A percentile compares a stretch with the other conserved stretches of the same genome.
phyloP scores from a whole-genome alignment of 2,113 vertebrate species.

The Symphodus melops region DNA sequence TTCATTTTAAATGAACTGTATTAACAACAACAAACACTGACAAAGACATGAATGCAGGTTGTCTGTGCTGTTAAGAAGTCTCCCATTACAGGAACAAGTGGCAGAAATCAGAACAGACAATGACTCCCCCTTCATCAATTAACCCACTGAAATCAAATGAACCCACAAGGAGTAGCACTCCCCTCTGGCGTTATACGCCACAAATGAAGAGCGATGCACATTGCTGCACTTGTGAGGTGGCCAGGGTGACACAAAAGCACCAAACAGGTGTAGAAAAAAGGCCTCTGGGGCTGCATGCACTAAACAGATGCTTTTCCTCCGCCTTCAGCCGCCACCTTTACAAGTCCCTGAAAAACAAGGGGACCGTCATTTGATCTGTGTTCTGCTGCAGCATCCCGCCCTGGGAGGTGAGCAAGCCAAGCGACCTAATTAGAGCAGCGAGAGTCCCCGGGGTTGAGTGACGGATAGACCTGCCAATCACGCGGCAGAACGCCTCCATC shows the following conservation, averaged over 20 bases:
- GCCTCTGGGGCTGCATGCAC: conserved; percentile 68
- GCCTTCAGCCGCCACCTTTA: conserved; percentile 76
- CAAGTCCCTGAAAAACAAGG: conserved; percentile 76
- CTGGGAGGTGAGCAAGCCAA: conserved; percentile 79
- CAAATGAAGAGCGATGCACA: conserved; percentile 72
- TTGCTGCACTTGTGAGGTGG: conserved; percentile 55
- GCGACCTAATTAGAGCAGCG: conserved; percentile 83
- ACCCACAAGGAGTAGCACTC: conserved; percentile 70
- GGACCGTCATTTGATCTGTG: conserved; percentile 79
- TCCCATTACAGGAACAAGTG: conserved; percentile 55
- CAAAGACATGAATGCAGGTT: conserved; percentile 34
- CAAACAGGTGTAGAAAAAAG: conserved; percentile 73
- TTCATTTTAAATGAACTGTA: background rate
- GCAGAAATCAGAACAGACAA: conserved; percentile 69
- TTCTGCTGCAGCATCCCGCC: conserved; percentile 75
- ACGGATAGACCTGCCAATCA: conserved; percentile 86
- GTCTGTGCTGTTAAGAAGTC: conserved; percentile 42
- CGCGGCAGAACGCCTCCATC: conserved; percentile 61
- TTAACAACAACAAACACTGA: conserved; percentile 20
- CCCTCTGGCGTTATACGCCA: conserved; percentile 65
- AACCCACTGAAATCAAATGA: conserved; percentile 78
- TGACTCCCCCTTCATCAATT: conserved; percentile 75
- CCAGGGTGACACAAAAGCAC: conserved; percentile 54
- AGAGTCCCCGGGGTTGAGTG: conserved; percentile 80
- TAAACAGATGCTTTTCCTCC: conserved; percentile 77